Base-by-base conservation (phyloP, 2,113 vertebrate genomes). In the Piliocolobus tephrosceles region DNA sequence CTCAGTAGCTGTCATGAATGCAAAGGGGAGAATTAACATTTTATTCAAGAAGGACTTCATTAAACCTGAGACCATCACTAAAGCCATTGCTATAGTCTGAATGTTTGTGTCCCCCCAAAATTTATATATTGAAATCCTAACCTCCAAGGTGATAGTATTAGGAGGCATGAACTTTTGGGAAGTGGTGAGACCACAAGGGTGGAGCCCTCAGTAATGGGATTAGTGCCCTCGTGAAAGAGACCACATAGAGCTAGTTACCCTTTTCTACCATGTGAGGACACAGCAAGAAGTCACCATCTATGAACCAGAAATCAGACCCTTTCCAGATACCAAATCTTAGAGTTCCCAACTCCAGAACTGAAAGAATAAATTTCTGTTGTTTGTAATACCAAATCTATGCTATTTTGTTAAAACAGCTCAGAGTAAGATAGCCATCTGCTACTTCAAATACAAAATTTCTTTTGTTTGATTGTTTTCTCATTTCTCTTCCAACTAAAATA, bases 401-500 rank as follows among this genome's bases (percentile, higher is more conserved):
- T 30, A 90, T 52, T 52, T 66, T 40, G 40, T 81, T 68, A 47
- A 7, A 76, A 8, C 16, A 79, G 57, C n/a, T 23, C 12, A 38
- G 58, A 66, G 57, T 66, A 80, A 66, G 35, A 27, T 1, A 52
- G 16, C n/a, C 55, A 61, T 45, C 32, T 55, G 9, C 90, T 92
- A 47, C 9, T n/a, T 38, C 30, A 45, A 27, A 35, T 61, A 2
- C 47, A 12, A 61, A 61, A 72, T 40, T 61, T 50, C 30, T 78
- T 55, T 55, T 52, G 61, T 64, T 70, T 47, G 25, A 13, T 52
- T n/a, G 17, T 80, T 88, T 64, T 92, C 22, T 83, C 2, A 78
- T 83, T 50, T 89, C 40, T 82, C 81, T 86, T 70, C 40, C 64
- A 92, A 94, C 11, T 78, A 64, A 88, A 96, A 79, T 79, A 80